Base-by-base conservation (phyloP, 1,140 invertebrate genomes). In the Halyomorpha halys region DNA sequence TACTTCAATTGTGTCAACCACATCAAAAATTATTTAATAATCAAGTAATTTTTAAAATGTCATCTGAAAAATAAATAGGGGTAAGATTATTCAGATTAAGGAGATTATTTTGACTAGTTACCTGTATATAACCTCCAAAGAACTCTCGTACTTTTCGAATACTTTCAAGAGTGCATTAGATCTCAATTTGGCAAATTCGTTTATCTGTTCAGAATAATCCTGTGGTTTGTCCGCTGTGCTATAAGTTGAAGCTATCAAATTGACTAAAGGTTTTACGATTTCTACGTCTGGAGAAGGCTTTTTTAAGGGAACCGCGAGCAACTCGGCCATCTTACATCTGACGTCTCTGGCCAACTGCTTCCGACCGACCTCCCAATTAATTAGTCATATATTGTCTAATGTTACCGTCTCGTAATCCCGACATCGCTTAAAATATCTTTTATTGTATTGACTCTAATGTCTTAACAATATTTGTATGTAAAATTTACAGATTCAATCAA, bases 71-170 rank as follows among this genome's bases (percentile, higher is more conserved):
- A 30, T 30, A 30, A 30, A 30, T 30, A 30, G 3, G 27, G 27
- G 27, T 8, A 30, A 4, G 8, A 30, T 4, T 30, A 8, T 30
- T 8, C 27, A 30, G 8, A 4, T 4, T 30, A 4, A 30, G 27
- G n/a, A 56, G 6, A n/a, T 59, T 59, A 27, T 6, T 27, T 16
- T 23, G 16, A 25, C 15, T 21, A 30, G 79, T 79, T 82, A 97
- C 94, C 87, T 88, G 81, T 94, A 93, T 72, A 97, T 83, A 75
- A 90, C 79, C 73, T 98, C 94, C 70, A 98, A 79, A 0, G 93
- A 93, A 66, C 86, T 87, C 77, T 94, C 90, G 72, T 94, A 89
- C 75, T 94, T 96, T 73, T 98, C 95, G 70, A 96, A 88, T 34
- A 87, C 89, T 74, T 92, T 91, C 81, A 89, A 91, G 72, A 95